Evolutionary conservation across 2,888 invertebrate genomes (phyloP).

Genomic region (Eristalinus sepulchralis): DNA sequence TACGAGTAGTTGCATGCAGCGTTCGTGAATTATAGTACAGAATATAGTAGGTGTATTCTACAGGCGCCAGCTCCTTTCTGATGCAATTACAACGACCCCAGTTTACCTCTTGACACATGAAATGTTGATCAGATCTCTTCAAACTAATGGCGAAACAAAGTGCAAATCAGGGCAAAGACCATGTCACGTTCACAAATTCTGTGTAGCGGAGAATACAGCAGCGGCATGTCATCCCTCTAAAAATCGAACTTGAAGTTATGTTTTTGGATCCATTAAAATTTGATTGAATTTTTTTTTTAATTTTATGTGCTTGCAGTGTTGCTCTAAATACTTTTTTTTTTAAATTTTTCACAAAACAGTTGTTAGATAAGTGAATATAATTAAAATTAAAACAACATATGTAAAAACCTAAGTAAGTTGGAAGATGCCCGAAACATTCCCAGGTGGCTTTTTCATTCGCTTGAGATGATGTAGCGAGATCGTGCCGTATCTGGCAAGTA

Average conservation of each 20-base stretch:
- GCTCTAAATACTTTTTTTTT: too few relatives aligned
- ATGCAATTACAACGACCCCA: slow-evolving; percentile 33
- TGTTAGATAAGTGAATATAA: too few relatives aligned
- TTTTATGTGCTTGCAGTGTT: too few relatives aligned
- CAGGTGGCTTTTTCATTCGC: too few relatives aligned
- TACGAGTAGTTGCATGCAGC: slow-evolving; percentile 23
- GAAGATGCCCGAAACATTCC: too few relatives aligned
- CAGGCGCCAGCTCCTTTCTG: slow-evolving; percentile 29
- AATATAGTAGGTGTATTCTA: neutral
- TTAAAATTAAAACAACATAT: too few relatives aligned
- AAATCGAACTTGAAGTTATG: neutral
- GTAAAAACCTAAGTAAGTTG: too few relatives aligned
- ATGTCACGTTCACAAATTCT: neutral
- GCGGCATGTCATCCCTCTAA: neutral
- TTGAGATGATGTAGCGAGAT: too few relatives aligned
- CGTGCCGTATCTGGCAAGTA: too few relatives aligned
- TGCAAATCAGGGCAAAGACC: slow-evolving; percentile 19
- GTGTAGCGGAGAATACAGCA: neutral
- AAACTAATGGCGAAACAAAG: slow-evolving; percentile 25
- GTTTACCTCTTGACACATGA: slow-evolving; percentile 45
- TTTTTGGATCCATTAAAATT: too few relatives aligned
- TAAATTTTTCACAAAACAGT: too few relatives aligned
- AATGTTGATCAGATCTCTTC: slow-evolving; percentile 44
- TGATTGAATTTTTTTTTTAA: too few relatives aligned
- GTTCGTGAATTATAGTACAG: slow-evolving; percentile 19